These are phyloP conservation scores for Actenoides hombroni DNA, from an alignment of 2,113 vertebrate genomes.

Conservation along the genomic window DNA sequence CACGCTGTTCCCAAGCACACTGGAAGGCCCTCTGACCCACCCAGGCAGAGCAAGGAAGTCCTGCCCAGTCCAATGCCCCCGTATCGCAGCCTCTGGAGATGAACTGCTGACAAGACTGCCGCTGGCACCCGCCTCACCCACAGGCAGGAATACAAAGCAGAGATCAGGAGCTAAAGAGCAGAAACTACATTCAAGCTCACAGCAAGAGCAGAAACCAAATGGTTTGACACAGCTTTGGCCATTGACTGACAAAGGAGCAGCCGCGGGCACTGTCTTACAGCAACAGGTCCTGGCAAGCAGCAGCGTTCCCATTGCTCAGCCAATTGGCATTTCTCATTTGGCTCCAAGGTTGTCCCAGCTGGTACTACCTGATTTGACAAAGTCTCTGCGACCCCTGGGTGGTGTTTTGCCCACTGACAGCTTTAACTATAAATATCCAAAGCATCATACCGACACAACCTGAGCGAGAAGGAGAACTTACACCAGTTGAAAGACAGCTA, in stretches of 20 bases:
- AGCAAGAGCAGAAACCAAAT: neutral
- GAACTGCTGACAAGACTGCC: neutral
- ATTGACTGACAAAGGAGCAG: neutral
- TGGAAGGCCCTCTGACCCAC: neutral
- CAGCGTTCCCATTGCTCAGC: neutral
- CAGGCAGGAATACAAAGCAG: neutral
- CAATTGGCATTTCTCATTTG: neutral
- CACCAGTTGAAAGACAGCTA: neutral
- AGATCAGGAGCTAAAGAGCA: neutral
- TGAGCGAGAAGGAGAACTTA: neutral
- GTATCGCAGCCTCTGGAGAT: rapidly evolving
- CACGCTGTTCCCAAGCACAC: neutral
- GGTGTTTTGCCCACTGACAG: neutral
- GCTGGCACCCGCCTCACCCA: neutral
- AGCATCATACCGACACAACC: neutral
- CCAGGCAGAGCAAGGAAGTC: neutral
- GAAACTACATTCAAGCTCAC: neutral
- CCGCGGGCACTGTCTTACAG: neutral
- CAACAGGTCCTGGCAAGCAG: neutral
- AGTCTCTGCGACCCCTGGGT: neutral
- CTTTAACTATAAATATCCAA: neutral
- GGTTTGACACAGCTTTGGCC: neutral
- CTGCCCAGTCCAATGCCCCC: neutral
- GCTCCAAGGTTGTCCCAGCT: neutral
- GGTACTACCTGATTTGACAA: neutral